phyloP scores from a whole-genome alignment of 2,113 vertebrate species.

The Phrynosoma platyrhinos region DNA sequence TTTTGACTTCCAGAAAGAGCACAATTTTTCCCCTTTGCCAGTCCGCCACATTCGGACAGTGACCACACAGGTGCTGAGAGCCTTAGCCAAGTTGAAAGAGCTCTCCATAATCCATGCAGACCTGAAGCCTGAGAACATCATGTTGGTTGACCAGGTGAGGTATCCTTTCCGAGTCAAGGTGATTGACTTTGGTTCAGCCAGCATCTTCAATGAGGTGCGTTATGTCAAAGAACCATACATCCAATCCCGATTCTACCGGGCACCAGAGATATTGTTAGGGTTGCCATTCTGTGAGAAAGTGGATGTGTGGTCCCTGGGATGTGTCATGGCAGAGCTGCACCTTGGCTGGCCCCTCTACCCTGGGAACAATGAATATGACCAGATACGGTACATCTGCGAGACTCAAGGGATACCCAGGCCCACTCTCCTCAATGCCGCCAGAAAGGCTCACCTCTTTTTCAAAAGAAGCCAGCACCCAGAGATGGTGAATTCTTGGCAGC shows the following conservation, averaged over 20 bases:
- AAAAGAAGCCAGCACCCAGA: conserved; percentile 40
- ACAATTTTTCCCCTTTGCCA: conserved; percentile 73
- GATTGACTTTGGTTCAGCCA: conserved; percentile 81
- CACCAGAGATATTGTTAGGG: conserved; percentile 81
- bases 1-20: conserved; percentile 80
- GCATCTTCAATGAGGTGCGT: conserved; percentile 75
- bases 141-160: conserved; percentile 79
- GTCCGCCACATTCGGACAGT: conserved; percentile 78
- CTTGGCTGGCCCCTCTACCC: conserved; percentile 83
- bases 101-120: conserved; percentile 81
- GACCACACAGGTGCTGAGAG: conserved; percentile 75
- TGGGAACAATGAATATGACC: conserved; percentile 74
- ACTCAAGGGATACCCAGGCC: conserved; percentile 75
- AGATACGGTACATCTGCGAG: conserved; percentile 81
- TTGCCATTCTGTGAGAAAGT: conserved; percentile 82
- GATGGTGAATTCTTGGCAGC: conserved; percentile 70
- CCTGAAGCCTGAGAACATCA: conserved; percentile 84
- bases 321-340: conserved; percentile 78
- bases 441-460: conserved; percentile 78
- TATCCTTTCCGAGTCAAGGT: conserved; percentile 81
- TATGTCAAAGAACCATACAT: conserved; percentile 78
- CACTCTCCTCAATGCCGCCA: conserved; percentile 68
- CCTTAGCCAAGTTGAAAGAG: conserved; percentile 77
- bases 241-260: conserved; percentile 82
- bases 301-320: conserved; percentile 84